phyloP scores from a whole-genome alignment of 35 echinoderm and acorn worm genomes.

The Ptychodera flava region DNA sequence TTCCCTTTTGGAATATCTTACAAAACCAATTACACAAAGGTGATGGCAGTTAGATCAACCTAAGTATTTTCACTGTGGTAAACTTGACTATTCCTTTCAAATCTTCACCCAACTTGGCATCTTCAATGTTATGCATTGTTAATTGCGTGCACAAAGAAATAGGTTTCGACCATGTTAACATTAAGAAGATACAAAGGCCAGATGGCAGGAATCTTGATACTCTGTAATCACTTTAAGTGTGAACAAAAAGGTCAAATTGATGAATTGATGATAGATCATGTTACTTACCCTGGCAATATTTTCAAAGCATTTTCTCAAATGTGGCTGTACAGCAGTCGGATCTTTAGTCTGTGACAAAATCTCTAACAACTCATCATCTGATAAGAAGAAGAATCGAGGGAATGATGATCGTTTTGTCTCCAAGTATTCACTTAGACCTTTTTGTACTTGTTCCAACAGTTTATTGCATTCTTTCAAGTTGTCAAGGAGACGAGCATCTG shows the following conservation, averaged over 20 bases:
- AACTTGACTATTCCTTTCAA: too few relatives aligned
- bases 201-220: not conserved
- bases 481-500: constrained; percentile 85
- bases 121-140: too few relatives aligned
- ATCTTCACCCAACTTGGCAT: too few relatives aligned
- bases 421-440: constrained; percentile 95
- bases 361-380: constrained; percentile 93
- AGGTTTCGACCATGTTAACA: too few relatives aligned
- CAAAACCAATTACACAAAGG: too few relatives aligned
- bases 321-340: constrained; percentile 93
- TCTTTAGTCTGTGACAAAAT: constrained; percentile 98
- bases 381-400: constrained; percentile 97
- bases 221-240: not conserved
- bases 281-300: constrained; percentile 82
- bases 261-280: not conserved
- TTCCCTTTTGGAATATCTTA: too few relatives aligned
- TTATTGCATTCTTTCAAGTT: constrained; percentile 99
- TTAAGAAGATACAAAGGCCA: too few relatives aligned
- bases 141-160: too few relatives aligned
- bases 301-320: constrained; percentile 98
- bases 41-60: too few relatives aligned
- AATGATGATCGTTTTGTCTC: constrained; percentile 95
- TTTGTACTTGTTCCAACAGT: constrained; percentile 97
- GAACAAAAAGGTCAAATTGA: not conserved
- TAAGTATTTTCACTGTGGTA: too few relatives aligned